Percentiles rank a stretch among this genome's conserved stretches.
phyloP scores from a whole-genome alignment of 2,797 vertebrate genomes.

The Lerista edwardsae region DNA sequence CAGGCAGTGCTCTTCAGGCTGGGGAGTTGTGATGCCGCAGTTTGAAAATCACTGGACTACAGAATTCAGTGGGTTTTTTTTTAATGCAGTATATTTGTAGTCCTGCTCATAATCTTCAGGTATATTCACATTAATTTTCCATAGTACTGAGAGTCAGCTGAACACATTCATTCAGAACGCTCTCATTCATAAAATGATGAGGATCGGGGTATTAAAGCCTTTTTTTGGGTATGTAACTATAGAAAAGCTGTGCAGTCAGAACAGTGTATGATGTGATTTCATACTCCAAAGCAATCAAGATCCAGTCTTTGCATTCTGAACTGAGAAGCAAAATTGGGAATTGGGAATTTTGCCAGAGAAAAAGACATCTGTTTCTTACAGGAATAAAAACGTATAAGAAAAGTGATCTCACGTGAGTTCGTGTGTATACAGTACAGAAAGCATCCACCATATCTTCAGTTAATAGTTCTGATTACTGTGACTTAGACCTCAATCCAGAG shows the following conservation, averaged over 20 bases:
- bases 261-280: slow-evolving; percentile 12
- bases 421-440: background rate
- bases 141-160: background rate
- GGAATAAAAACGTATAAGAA: background rate
- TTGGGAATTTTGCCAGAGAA: slow-evolving; percentile 5
- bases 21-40: too few species aligned
- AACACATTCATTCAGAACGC: background rate
- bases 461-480: background rate
- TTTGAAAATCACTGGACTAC: too few species aligned
- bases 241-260: background rate
- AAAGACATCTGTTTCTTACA: background rate
- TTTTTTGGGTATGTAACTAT: background rate
- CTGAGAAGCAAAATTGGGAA: slow-evolving; percentile 24
- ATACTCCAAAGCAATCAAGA: slow-evolving; percentile 26
- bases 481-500: too few species aligned
- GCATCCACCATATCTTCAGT: background rate
- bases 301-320: slow-evolving; percentile 23
- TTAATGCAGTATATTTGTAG: background rate
- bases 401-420: background rate
- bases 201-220: background rate
- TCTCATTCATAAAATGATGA: slow-evolving; percentile 11
- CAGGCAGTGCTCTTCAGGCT: too few species aligned
- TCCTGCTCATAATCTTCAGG: slow-evolving; percentile 8
- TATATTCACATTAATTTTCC: background rate
- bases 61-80: background rate